Conservation (phyloP, 2,888 invertebrate genomes). For the Microchrysa polita region DNA sequence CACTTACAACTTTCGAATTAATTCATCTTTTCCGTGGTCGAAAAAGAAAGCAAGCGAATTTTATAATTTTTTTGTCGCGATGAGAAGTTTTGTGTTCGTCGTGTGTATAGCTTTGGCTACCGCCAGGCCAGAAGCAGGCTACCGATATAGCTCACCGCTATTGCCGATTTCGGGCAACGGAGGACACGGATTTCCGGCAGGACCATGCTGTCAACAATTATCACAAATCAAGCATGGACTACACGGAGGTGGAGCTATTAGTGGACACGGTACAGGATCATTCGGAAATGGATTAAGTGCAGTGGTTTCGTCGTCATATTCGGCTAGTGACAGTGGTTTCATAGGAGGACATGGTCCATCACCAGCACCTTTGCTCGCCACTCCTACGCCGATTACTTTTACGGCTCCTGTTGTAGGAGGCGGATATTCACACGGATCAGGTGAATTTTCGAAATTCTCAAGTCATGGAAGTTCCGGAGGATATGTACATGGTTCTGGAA, state of each 20-base stretch:
- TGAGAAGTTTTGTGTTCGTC: conserved; percentile 45
- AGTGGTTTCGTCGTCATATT: conserved; percentile 63
- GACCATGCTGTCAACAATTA: conserved; percentile 53
- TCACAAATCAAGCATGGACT: conserved; percentile 28
- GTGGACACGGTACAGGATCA: conserved; percentile 60
- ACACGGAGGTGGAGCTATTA: conserved; percentile 46
- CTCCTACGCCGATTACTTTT: conserved; percentile 11
- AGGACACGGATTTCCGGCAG: conserved; percentile 23
- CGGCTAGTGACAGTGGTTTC: conserved; percentile 56
- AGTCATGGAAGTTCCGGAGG: conserved; percentile 25
- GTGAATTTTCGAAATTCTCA: conserved; percentile 10
- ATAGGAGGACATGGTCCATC: conserved; percentile 14
- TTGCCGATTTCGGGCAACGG: conserved; percentile 32
- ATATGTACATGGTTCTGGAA: conserved; percentile 32
- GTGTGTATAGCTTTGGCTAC: conserved; percentile 66
- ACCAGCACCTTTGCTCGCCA: conserved; percentile 17
- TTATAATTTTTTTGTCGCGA: conserved; percentile 29
- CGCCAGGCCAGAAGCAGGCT: conserved; percentile 69
- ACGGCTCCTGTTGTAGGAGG: conserved; percentile 18
- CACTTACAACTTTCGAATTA: conserved; percentile 37
- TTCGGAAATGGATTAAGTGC: conserved; percentile 35
- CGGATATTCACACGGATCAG: conserved; percentile 30
- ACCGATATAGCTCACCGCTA: conserved; percentile 67
- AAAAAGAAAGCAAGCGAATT: conserved; percentile 1
- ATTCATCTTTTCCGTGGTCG: conserved; percentile 37